These are phyloP conservation scores for Ephestia elutella DNA, from an alignment of 1,140 invertebrate genomes.

Conservation along the genomic window DNA sequence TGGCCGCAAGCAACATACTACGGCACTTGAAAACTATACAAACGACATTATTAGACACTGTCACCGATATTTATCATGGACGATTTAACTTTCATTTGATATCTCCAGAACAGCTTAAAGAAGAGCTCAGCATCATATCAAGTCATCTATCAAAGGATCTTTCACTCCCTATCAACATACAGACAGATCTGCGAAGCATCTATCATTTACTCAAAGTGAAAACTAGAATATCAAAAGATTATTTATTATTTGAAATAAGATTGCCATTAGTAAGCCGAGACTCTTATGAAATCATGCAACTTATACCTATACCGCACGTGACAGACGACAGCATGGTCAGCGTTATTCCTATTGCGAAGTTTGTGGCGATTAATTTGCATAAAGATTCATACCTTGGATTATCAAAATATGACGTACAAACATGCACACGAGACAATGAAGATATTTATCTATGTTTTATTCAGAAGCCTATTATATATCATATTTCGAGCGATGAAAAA, in stretches of 20 bases:
- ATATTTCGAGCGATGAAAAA: constrained; percentile 14
- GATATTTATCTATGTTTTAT: constrained; percentile 8
- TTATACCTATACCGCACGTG: constrained; percentile 11
- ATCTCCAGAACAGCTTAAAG: background rate
- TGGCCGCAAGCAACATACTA: background rate
- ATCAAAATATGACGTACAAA: constrained; percentile 1
- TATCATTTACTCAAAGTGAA: constrained; percentile 16
- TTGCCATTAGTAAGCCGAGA: constrained; percentile 19
- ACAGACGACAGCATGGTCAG: constrained; percentile 7
- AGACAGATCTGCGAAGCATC: constrained; percentile 10
- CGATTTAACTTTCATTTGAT: constrained; percentile 19
- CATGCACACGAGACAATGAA: constrained; percentile 4
- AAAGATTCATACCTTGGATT: constrained; percentile 16
- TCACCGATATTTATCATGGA: constrained; percentile 19
- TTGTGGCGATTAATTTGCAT: constrained; percentile 13
- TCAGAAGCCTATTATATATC: constrained; percentile 12
- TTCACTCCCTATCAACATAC: background rate
- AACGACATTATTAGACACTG: background rate
- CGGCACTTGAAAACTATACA: constrained; percentile 14
- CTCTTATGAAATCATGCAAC: constrained; percentile 16
- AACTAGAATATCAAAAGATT: constrained; percentile 15
- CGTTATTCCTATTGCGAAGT: constrained; percentile 10
- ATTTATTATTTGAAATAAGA: constrained; percentile 21
- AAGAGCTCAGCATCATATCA: background rate
- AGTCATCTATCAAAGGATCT: background rate